Base-by-base conservation (phyloP, 1,140 invertebrate genomes). In the Drosophila yakuba region DNA sequence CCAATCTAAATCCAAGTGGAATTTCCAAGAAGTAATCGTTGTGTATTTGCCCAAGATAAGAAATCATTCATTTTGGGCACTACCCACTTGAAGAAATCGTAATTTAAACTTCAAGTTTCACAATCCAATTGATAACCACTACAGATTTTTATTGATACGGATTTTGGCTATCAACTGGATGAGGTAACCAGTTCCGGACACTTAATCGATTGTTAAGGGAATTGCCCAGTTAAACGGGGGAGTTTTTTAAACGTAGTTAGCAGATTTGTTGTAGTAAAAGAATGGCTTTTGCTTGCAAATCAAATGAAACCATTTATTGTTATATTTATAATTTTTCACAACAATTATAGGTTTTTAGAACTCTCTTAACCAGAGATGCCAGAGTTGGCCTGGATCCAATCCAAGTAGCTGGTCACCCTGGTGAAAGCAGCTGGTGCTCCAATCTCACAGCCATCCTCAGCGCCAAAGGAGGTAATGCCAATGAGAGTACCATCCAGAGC, bases 381-480 rank as follows among this genome's bases (percentile, higher is more conserved):
- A 41, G 71, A 74, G 23, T 75, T 80, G 6, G 39, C 23, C 44
- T 78, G 28, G 20, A 94, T 93, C 94, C 94, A 95, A 39, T 92
- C 78, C 58, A 94, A 79, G 83, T 92, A 94, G 50, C 77, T 91
- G 3, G 93, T 93, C 8, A 94, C 86, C 36, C 94, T 92, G 1
- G 93, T 93, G 71, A 92, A 94, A 6, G 92, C 94, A 41, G 92
- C 92, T 14, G 94, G 94, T 8, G 20, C 12, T 1, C 59, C 67
- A 12, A 35, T 15, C 6, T 44, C 74, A 38, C 81, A 84, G 4
- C 81, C 75, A 1, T 48, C 51, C 4, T 8, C 14, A 0, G 81
- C 6, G 36, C 76, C 91, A 64, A 93, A 94, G 0, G 92, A 93
- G 14, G 83, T 91, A 11, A 93, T 77, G 10, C 93, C 93, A 45